These are phyloP conservation scores for Rambutsinella grinnellia DNA, from an alignment of 2,888 invertebrate genomes.

Conservation along the genomic window DNA sequence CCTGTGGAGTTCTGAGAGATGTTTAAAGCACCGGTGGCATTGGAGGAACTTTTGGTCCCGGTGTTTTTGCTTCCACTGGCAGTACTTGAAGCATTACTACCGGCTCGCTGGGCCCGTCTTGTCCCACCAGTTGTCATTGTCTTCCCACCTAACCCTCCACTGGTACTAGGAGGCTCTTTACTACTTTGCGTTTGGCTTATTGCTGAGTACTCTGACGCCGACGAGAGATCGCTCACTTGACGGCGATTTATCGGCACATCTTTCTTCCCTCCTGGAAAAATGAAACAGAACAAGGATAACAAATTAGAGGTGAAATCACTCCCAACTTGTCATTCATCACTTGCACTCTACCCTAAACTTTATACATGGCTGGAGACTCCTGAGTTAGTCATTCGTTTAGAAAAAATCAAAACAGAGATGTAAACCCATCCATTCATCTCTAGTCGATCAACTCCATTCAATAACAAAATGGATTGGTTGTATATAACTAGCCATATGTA, in stretches of 20 bases:
- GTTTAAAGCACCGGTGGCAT: neutral
- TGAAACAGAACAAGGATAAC: neutral
- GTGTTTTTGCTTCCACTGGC: neutral
- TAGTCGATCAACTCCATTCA: neutral
- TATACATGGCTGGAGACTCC: neutral
- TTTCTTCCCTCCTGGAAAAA: slow-evolving; percentile 51
- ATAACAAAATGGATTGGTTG: too few relatives aligned
- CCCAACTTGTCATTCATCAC: slow-evolving; percentile 19
- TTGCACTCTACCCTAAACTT: neutral
- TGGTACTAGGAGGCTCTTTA: neutral
- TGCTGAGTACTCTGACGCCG: slow-evolving; percentile 57
- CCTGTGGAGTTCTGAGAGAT: slow-evolving; percentile 31
- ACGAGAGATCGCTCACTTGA: slow-evolving; percentile 57
- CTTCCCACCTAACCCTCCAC: neutral
- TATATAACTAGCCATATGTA: too few relatives aligned
- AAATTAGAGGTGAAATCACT: slow-evolving; percentile 15
- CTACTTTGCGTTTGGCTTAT: slow-evolving; percentile 8
- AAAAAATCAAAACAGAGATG: neutral
- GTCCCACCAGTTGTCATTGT: slow-evolving; percentile 39
- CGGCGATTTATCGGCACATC: slow-evolving; percentile 35
- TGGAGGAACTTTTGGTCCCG: slow-evolving; percentile 8
- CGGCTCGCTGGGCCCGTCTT: slow-evolving; percentile 19
- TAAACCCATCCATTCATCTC: neutral
- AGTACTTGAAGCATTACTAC: neutral
- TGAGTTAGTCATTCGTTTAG: slow-evolving; percentile 3